phyloP scores from a whole-genome alignment of 2,797 vertebrate genomes.

The Leuciscus waleckii region DNA sequence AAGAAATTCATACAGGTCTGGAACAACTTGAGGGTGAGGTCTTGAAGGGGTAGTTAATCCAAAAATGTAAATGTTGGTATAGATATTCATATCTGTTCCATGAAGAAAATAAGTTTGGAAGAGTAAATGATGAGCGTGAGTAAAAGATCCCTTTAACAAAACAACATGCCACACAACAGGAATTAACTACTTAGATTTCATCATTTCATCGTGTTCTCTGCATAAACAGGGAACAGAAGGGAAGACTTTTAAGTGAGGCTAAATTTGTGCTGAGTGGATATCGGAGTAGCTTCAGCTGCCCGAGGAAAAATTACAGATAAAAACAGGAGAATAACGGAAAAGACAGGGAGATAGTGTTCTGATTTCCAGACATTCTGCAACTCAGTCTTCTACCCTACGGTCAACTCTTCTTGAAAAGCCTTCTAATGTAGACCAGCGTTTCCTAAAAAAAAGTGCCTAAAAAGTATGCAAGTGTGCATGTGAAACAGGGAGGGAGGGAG shows the following conservation, averaged over 20 bases:
- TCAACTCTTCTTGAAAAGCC: slow-evolving; percentile 45
- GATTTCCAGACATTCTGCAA: slow-evolving; percentile 42
- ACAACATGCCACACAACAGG: slow-evolving; percentile 9
- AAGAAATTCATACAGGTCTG: too few relatives aligned
- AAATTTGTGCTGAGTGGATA: slow-evolving; percentile 46
- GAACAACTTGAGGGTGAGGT: too few relatives aligned
- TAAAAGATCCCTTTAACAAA: slow-evolving; percentile 20
- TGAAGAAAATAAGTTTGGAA: neutral
- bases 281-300: slow-evolving; percentile 43
- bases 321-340: slow-evolving; percentile 20
- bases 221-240: slow-evolving; percentile 42
- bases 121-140: neutral
- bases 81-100: neutral
- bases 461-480: slow-evolving; percentile 8
- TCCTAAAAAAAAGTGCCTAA: slow-evolving; percentile 35
- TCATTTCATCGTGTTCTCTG: slow-evolving; percentile 35
- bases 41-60: too few relatives aligned
- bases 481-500: neutral
- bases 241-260: slow-evolving; percentile 42
- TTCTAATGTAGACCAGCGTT: slow-evolving; percentile 57
- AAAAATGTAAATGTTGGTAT: too few relatives aligned
- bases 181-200: slow-evolving; percentile 43
- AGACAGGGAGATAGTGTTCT: slow-evolving; percentile 53
- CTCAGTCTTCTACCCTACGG: slow-evolving; percentile 40
- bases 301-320: slow-evolving; percentile 30